phyloP scores from a whole-genome alignment of 2,797 vertebrate genomes.

The Microcaecilia unicolor region DNA sequence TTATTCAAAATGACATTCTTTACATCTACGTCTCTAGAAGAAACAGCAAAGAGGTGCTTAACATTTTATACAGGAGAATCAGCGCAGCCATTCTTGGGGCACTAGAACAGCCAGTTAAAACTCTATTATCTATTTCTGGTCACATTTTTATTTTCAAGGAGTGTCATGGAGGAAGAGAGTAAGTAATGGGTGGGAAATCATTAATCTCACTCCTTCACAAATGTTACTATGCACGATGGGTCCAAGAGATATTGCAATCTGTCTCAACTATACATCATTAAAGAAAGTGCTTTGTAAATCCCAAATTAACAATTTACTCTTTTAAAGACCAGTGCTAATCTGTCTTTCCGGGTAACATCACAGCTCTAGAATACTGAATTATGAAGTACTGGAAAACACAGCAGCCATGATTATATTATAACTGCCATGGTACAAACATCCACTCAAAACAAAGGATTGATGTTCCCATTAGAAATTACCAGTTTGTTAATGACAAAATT shows the following conservation, averaged over 20 bases:
- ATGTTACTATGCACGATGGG: conserved; percentile 50
- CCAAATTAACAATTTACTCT: conserved; percentile 59
- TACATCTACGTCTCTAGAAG: too few relatives aligned
- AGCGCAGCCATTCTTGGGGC: too few relatives aligned
- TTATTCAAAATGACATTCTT: too few relatives aligned
- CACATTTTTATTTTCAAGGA: too few relatives aligned
- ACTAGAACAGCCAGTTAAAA: too few relatives aligned
- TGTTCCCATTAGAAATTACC: conserved; percentile 27
- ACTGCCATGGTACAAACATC: conserved; percentile 18
- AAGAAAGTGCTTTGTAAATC: conserved; percentile 59
- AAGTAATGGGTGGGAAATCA: conserved; percentile 36
- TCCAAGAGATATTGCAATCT: conserved; percentile 47
- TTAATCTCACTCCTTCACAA: conserved; percentile 52
- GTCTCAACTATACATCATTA: conserved; percentile 53
- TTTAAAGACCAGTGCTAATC: conserved; percentile 36
- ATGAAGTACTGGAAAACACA: conserved; percentile 34
- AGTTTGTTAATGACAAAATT: conserved; percentile 4
- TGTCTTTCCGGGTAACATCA: conserved; percentile 30
- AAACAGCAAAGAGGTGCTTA: too few relatives aligned
- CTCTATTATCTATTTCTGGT: too few relatives aligned
- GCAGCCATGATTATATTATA: too few relatives aligned
- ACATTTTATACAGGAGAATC: too few relatives aligned
- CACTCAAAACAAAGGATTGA: conserved; percentile 17
- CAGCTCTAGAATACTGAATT: conserved; percentile 38
- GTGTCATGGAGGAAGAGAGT: too few relatives aligned